Evolutionary conservation across 2,113 vertebrate species (phyloP).

Genomic region (Catharus fuscescens): DNA sequence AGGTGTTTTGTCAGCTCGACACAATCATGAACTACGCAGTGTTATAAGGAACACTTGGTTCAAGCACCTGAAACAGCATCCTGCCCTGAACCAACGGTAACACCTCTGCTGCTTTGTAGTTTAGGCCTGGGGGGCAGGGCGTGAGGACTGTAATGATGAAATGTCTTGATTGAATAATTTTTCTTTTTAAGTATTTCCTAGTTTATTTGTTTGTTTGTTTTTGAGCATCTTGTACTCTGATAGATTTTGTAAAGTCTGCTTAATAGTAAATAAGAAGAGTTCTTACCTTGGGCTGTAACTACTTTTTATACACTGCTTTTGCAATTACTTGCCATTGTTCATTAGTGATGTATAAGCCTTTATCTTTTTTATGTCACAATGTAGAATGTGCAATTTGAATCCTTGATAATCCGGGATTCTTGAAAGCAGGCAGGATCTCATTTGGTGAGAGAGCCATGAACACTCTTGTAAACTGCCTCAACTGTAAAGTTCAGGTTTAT

Average conservation of each 20-base stretch:
- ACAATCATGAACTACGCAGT: slow-evolving; percentile 86
- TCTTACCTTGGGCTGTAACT: not conserved
- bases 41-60: slow-evolving; percentile 93
- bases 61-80: slow-evolving; percentile 83
- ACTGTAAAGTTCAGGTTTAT: not conserved
- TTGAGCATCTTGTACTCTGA: not conserved
- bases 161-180: not conserved
- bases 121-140: rapidly evolving
- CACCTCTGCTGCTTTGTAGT: not conserved
- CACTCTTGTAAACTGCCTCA: not conserved
- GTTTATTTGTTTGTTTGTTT: not conserved
- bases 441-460: not conserved
- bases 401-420: not conserved
- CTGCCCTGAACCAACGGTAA: slow-evolving; percentile 85
- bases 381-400: not conserved
- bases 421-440: not conserved
- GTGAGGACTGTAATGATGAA: not conserved
- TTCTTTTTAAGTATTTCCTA: not conserved
- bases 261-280: not conserved
- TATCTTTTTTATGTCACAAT: not conserved
- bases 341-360: not conserved
- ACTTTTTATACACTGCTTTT: not conserved
- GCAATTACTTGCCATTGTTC: not conserved
- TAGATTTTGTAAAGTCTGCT: not conserved
- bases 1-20: slow-evolving; percentile 91